Evolutionary conservation across 1,140 invertebrate genomes (phyloP).

Genomic region (Aethina tumida): DNA sequence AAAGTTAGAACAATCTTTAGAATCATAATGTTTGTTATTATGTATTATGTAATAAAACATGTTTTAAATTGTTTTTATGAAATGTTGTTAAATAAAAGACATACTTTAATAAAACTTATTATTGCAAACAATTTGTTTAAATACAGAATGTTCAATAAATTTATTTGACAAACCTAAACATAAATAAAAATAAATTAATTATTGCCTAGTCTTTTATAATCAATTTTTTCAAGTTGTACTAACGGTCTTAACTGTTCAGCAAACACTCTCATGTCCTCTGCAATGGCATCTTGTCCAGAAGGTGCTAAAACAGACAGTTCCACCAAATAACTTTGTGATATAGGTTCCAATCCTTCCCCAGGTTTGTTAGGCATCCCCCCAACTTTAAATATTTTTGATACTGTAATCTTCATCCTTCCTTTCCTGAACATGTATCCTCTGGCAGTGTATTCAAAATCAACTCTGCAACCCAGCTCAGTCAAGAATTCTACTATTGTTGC

Average conservation of each 20-base stretch:
- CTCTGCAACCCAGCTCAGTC: slow-evolving; percentile 77
- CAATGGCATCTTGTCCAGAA: slow-evolving; percentile 86
- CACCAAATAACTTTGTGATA: slow-evolving; percentile 88
- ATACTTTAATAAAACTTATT: too few relatives aligned
- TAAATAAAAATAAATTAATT: too few relatives aligned
- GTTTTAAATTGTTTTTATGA: too few relatives aligned
- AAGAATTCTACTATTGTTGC: slow-evolving; percentile 85
- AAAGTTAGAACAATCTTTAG: slow-evolving; percentile 18
- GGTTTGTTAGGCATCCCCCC: slow-evolving; percentile 54
- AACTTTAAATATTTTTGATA: slow-evolving; percentile 90
- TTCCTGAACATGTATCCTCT: slow-evolving; percentile 94
- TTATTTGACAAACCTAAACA: too few relatives aligned
- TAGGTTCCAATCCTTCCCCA: slow-evolving; percentile 64
- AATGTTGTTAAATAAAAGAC: too few relatives aligned
- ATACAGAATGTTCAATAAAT: too few relatives aligned
- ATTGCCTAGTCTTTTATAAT: slow-evolving; percentile 68
- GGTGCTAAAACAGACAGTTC: slow-evolving; percentile 89
- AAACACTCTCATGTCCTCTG: slow-evolving; percentile 91
- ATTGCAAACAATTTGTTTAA: too few relatives aligned
- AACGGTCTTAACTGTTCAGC: slow-evolving; percentile 90
- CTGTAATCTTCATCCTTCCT: slow-evolving; percentile 93
- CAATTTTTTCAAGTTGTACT: slow-evolving; percentile 83
- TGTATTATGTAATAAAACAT: too few relatives aligned
- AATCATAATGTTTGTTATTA: too few relatives aligned
- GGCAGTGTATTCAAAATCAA: slow-evolving; percentile 90